Conservation (phyloP, 2,888 invertebrate genomes). For the Maniola hyperantus region DNA sequence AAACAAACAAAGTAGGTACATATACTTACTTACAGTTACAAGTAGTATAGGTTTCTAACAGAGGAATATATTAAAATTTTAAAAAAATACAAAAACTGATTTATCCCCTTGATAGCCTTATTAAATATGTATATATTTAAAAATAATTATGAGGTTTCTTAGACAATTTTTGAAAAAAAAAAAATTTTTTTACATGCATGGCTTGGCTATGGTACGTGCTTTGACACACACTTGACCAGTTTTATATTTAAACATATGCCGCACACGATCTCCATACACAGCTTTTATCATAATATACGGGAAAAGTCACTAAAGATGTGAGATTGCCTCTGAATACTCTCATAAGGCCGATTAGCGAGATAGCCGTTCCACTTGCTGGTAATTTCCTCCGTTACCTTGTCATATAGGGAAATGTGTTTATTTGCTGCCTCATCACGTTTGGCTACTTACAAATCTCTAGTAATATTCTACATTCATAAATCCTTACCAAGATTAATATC, state of each 20-base stretch:
- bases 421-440: conserved; percentile 19
- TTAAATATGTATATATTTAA: no score
- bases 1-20: no score
- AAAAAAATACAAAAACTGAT: no score
- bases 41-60: no score
- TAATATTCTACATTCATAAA: conserved; percentile 4
- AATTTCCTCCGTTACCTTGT: conserved; percentile 25
- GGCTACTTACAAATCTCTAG: conserved; percentile 15
- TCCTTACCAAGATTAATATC: conserved; percentile 2
- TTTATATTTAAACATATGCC: conserved; percentile 15
- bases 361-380: conserved; percentile 13
- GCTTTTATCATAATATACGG: conserved; percentile 26
- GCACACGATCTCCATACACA: conserved; percentile 22
- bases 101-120: no score
- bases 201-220: no score
- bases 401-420: conserved; percentile 15
- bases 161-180: background rate
- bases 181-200: no score
- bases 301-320: conserved; percentile 15
- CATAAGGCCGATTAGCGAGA: conserved; percentile 23
- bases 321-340: conserved; percentile 25
- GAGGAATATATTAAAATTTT: no score
- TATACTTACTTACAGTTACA: no score
- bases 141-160: no score
- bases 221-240: no score